These are phyloP conservation scores for Hoplodrina blanda DNA, from an alignment of 2,888 invertebrate species.

Conservation along the genomic window DNA sequence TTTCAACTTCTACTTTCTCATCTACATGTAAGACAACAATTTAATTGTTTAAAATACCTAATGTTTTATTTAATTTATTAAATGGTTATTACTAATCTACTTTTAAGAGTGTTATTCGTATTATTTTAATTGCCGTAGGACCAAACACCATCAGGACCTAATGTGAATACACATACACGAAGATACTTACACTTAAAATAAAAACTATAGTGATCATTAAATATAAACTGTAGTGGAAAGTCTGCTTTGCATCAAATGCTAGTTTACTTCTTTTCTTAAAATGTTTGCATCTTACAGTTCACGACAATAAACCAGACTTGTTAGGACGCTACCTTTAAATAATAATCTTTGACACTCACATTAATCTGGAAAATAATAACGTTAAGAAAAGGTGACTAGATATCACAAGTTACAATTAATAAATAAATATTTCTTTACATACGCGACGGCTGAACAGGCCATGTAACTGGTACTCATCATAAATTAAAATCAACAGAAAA, in stretches of 20 bases:
- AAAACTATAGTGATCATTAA: constrained; percentile 51
- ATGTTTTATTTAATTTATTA: neutral
- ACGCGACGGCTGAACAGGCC: constrained; percentile 6
- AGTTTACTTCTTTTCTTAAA: constrained; percentile 52
- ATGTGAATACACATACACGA: constrained; percentile 21
- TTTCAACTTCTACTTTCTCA: neutral
- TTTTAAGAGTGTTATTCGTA: constrained; percentile 10
- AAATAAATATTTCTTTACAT: constrained; percentile 14
- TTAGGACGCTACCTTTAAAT: constrained; percentile 32
- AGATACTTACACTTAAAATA: constrained; percentile 40
- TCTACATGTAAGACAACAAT: neutral
- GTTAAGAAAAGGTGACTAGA: constrained; percentile 38
- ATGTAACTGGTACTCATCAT: constrained; percentile 32
- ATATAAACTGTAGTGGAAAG: constrained; percentile 75
- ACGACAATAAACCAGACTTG: constrained; percentile 60
- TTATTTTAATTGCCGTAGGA: constrained; percentile 7
- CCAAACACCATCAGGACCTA: constrained; percentile 29
- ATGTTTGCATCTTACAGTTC: constrained; percentile 58
- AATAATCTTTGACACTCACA: constrained; percentile 2
- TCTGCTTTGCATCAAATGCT: constrained; percentile 75
- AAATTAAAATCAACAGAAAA: constrained; percentile 15
- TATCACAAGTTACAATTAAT: constrained; percentile 33
- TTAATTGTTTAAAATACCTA: neutral
- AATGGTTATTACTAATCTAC: constrained; percentile 4
- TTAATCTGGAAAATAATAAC: neutral